Evolutionary conservation across 2,888 invertebrate species (phyloP).

Genomic region (Dascillus cervinus): DNA sequence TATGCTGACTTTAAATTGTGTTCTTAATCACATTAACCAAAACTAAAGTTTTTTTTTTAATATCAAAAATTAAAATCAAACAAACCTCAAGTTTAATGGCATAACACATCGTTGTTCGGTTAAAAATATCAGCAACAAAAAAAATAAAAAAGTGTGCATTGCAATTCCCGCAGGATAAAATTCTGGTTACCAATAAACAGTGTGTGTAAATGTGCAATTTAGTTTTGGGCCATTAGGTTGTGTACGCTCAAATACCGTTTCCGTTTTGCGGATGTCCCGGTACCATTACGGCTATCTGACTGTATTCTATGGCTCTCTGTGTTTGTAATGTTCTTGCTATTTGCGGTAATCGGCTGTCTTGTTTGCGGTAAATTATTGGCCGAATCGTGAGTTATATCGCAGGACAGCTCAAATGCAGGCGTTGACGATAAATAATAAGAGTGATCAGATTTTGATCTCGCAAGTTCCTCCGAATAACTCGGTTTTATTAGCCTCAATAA

Average conservation of each 20-base stretch:
- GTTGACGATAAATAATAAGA: neutral
- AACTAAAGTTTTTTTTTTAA: too few relatives aligned
- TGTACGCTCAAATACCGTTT: constrained; percentile 15
- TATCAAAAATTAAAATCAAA: too few relatives aligned
- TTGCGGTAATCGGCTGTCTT: constrained; percentile 33
- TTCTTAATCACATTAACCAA: constrained; percentile 8
- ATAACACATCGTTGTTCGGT: too few relatives aligned
- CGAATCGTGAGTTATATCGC: constrained; percentile 10
- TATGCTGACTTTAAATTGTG: constrained; percentile 28
- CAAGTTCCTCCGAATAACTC: constrained; percentile 11
- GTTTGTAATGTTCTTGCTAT: constrained; percentile 33
- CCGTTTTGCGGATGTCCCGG: constrained; percentile 25
- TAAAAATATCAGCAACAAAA: too few relatives aligned
- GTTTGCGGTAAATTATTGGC: constrained; percentile 35
- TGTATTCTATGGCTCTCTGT: constrained; percentile 38
- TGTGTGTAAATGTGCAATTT: constrained; percentile 23
- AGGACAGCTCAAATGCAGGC: neutral
- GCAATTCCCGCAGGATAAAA: constrained; percentile 1
- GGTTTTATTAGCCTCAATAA: constrained; percentile 15
- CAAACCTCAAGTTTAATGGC: too few relatives aligned
- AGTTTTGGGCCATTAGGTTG: constrained; percentile 25
- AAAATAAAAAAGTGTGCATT: too few relatives aligned
- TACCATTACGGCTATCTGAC: constrained; percentile 28
- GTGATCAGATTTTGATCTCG: neutral
- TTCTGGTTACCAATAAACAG: constrained; percentile 10